These are phyloP conservation scores for Coptotermes formosanus DNA, from an alignment of 1,140 invertebrate species.

Conservation along the genomic window DNA sequence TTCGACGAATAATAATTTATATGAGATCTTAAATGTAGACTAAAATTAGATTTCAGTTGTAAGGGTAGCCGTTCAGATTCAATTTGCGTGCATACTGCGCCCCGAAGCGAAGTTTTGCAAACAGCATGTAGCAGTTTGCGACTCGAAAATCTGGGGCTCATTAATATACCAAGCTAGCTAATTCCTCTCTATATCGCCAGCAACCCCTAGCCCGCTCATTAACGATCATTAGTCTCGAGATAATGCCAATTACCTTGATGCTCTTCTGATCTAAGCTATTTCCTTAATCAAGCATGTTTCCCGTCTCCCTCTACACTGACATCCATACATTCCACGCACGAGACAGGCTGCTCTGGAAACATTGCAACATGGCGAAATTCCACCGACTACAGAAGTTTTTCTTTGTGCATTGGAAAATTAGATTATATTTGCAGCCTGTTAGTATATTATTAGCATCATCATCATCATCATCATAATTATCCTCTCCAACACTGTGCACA, in stretches of 20 bases:
- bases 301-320: neutral
- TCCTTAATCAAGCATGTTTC: constrained; percentile 19
- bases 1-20: too few relatives aligned
- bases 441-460: too few relatives aligned
- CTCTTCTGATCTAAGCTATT: constrained; percentile 27
- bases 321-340: neutral
- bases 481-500: too few relatives aligned
- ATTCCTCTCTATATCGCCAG: neutral
- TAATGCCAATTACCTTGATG: constrained; percentile 28
- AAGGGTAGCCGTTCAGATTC: too few relatives aligned
- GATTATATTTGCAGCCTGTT: too few relatives aligned
- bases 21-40: too few relatives aligned
- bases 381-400: too few relatives aligned
- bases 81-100: too few relatives aligned
- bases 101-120: neutral
- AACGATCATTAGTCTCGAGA: constrained; percentile 28
- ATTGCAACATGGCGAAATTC: neutral
- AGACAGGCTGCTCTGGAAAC: constrained; percentile 3
- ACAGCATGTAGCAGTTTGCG: neutral
- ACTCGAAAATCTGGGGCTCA: neutral
- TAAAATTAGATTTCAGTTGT: too few relatives aligned
- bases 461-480: too few relatives aligned
- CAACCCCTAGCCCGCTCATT: neutral
- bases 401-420: too few relatives aligned
- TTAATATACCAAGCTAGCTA: neutral